Percentiles rank a stretch among this genome's conserved stretches.
Evolutionary conservation across 2,888 invertebrate genomes (phyloP).

Genomic region (Melanotus villosus): DNA sequence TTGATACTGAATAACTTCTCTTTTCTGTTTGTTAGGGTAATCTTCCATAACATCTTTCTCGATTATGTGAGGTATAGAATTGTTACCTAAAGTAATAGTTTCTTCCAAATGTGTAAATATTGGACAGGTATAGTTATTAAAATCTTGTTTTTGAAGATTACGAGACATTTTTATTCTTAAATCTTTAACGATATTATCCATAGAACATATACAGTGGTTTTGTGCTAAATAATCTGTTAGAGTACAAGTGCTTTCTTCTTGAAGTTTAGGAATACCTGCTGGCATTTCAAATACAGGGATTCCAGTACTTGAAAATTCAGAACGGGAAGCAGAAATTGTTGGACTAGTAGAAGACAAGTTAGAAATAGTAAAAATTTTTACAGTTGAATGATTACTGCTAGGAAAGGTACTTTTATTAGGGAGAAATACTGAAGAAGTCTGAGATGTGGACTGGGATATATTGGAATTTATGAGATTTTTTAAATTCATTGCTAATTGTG

Average conservation of each 20-base stretch:
- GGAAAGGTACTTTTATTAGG: too few species aligned
- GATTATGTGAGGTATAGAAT: constrained; percentile 39
- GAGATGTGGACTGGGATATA: too few species aligned
- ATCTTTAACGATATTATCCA: constrained; percentile 55
- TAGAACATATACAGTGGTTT: constrained; percentile 56
- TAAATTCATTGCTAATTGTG: too few species aligned
- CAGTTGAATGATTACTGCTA: too few species aligned
- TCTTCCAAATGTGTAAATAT: constrained; percentile 42
- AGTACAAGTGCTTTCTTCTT: constrained; percentile 43
- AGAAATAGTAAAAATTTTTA: too few species aligned
- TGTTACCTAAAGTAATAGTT: constrained; percentile 43
- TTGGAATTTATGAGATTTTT: too few species aligned
- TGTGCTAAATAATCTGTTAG: constrained; percentile 43
- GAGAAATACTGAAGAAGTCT: too few species aligned
- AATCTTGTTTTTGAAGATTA: constrained; percentile 15
- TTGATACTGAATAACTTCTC: constrained; percentile 35
- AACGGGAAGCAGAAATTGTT: too few species aligned
- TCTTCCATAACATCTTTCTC: neutral
- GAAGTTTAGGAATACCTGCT: constrained; percentile 9
- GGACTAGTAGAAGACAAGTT: too few species aligned
- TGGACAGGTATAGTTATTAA: constrained; percentile 44
- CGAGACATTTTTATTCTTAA: constrained; percentile 46
- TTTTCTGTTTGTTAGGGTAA: constrained; percentile 1
- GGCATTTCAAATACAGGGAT: too few species aligned
- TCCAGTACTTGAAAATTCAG: too few species aligned